Evolutionary conservation across 2,113 vertebrate genomes (phyloP), one percentile per base, ranked within the genome.

Genomic region (Microtus richardsoni): DNA sequence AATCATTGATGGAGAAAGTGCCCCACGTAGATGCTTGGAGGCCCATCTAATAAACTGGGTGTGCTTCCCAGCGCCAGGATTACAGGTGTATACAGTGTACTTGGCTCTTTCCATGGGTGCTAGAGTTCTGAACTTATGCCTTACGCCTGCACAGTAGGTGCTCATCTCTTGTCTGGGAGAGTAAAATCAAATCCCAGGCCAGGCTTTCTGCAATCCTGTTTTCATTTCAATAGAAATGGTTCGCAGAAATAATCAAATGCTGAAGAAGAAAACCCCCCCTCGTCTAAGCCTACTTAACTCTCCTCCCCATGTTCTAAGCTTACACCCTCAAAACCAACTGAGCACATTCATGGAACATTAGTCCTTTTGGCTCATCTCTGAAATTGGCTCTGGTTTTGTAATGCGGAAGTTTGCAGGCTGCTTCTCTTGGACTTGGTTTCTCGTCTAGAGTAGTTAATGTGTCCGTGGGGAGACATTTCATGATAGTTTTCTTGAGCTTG

Each of bases 391-490:
- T 21, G 52, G 39, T 77, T 68, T 83, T 66, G 36, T 54, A 71
- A 33, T 22, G 75, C 70, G 74, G 58, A 88, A 95, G 88, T 82
- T 28, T 58, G 52, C 70, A 86, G 68, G 70, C 16, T 0, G 52
- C 60, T 66, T 94, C 74, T 28, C 0, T 9, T 41, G 7, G 87
- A 64, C 89, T 70, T 83, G 66, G 44, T 90, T 60, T 91, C 88
- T 79, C 88, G 47, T 80, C 88, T 85, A 68, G 3, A 17, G 24
- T 11, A 41, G 21, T 47, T 89, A 77, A 73, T 54, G 73, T n/a
- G 58, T 95, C 91, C 85, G 1, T 41, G 68, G 66, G 66, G 85
- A 97, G 36, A 75, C 22, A 36, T 30, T 92, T 92, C 44, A 68
- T 64, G 19, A 39, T 66, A 4, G 8, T 36, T 83, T 68, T 68